Conservation (phyloP, 2,113 vertebrate species). For the Plecturocebus donacophilus region DNA sequence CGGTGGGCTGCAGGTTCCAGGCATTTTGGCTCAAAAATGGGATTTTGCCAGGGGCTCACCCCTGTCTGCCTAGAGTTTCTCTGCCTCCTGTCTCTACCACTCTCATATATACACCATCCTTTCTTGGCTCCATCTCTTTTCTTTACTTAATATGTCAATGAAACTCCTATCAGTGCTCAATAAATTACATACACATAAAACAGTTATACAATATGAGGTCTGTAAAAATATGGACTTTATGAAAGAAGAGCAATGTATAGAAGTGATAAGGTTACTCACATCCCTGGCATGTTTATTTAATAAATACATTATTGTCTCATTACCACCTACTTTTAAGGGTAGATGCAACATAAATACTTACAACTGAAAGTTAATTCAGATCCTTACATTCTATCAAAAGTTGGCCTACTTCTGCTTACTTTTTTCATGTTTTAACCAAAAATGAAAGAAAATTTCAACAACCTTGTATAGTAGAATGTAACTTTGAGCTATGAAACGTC, state of each 20-base stretch:
- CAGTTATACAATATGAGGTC: background rate
- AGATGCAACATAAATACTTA: background rate
- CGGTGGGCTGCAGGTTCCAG: too few relatives aligned
- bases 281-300: background rate
- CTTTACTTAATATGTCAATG: background rate
- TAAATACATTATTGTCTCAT: background rate
- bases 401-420: background rate
- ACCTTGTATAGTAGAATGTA: background rate
- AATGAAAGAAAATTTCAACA: background rate
- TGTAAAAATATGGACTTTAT: background rate
- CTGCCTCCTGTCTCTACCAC: too few relatives aligned
- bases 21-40: too few relatives aligned
- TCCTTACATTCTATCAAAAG: background rate
- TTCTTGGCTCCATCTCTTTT: background rate
- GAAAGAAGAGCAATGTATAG: background rate
- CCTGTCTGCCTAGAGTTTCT: too few relatives aligned
- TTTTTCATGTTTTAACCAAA: background rate
- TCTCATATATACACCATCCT: background rate
- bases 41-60: too few relatives aligned
- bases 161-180: background rate
- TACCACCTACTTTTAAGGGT: background rate
- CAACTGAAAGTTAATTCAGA: background rate
- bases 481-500: background rate
- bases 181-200: background rate
- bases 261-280: background rate